These are phyloP conservation scores for Dichetophora obliterata DNA, from an alignment of 2,888 invertebrate genomes.

Conservation along the genomic window DNA sequence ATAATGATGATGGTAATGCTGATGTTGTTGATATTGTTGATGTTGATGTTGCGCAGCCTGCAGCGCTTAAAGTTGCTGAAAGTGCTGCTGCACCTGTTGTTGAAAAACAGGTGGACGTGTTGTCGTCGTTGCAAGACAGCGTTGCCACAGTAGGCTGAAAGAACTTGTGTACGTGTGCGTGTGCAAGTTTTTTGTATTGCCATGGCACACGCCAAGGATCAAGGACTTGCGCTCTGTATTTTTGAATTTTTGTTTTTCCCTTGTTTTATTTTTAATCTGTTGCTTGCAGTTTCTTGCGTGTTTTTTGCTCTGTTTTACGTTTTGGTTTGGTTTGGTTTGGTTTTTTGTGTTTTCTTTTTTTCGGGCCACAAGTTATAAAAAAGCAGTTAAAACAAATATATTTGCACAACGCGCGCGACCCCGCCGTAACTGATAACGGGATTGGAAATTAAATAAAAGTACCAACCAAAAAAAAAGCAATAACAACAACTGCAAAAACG, in stretches of 20 bases:
- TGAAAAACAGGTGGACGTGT: background rate
- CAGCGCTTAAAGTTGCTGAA: too few relatives aligned
- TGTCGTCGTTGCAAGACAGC: background rate
- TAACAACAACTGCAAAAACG: too few relatives aligned
- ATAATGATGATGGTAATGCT: background rate
- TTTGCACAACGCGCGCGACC: too few relatives aligned
- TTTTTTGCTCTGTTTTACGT: too few relatives aligned
- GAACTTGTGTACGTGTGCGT: background rate
- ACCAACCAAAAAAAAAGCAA: too few relatives aligned
- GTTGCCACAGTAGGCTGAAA: background rate
- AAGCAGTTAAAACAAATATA: constrained; percentile 3
- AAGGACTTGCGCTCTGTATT: background rate
- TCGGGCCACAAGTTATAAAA: background rate
- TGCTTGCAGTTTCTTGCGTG: too few relatives aligned
- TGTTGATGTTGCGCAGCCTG: constrained; percentile 4
- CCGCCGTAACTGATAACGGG: background rate
- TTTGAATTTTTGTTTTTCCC: background rate
- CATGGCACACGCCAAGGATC: constrained; percentile 8
- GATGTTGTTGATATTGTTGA: constrained; percentile 17
- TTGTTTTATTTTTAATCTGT: background rate
- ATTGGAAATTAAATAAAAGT: background rate
- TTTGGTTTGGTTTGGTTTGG: too few relatives aligned
- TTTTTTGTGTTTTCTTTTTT: background rate
- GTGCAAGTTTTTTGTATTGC: background rate
- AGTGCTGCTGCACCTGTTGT: background rate